phyloP scores from a whole-genome alignment of 1,140 invertebrate species.

The Camponotus floridanus region DNA sequence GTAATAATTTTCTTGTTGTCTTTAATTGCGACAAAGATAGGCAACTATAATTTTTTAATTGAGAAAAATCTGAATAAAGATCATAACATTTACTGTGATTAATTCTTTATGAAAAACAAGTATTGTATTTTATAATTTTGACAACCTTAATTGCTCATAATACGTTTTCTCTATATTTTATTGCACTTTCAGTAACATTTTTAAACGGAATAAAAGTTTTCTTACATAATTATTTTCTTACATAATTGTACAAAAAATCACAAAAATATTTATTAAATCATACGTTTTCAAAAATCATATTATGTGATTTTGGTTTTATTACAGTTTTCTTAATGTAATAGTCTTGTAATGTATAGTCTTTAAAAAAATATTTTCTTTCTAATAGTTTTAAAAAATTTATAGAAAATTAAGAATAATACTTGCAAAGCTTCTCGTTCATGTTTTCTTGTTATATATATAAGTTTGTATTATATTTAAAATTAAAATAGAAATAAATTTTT shows the following conservation, averaged over 20 bases:
- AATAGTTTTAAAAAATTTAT: not conserved
- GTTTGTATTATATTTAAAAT: conserved; percentile 5
- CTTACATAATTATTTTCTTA: not conserved
- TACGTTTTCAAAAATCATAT: not conserved
- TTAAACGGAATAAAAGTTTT: not conserved
- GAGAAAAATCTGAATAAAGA: no score
- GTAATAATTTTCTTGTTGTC: no score
- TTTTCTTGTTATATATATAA: not conserved
- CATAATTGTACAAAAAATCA: not conserved
- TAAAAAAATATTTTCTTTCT: not conserved
- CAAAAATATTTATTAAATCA: not conserved
- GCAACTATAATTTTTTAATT: no score
- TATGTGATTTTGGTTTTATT: not conserved
- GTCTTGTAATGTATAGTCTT: not conserved
- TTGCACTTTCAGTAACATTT: not conserved
- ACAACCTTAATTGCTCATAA: conserved; percentile 45
- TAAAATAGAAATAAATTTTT: not conserved
- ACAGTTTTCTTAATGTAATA: not conserved
- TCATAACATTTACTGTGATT: no score
- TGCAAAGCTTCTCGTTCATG: not conserved
- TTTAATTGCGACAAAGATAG: no score
- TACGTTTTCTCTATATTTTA: no score
- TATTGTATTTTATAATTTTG: conserved; percentile 61
- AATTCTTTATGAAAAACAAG: no score
- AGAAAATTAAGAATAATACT: not conserved